Conservation (phyloP, 1,140 invertebrate species). For the Aphelenchoides avenae region DNA sequence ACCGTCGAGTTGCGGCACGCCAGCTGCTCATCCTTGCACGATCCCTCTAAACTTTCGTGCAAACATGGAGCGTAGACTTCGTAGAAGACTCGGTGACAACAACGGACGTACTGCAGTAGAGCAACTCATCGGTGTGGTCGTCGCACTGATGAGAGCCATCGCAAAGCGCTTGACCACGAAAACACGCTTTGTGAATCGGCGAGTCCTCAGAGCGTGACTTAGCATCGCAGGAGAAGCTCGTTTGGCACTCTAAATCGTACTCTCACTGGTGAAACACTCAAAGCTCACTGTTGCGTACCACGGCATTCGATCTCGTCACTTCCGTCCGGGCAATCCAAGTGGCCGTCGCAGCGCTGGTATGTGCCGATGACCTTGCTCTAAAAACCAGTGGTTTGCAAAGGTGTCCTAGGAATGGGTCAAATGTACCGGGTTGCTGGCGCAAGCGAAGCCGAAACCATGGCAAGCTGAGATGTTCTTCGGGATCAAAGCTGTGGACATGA, state of each 20-base stretch:
- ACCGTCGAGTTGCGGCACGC: constrained; percentile 17
- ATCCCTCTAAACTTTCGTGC: too few species aligned
- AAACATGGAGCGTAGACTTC: too few species aligned
- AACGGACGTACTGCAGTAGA: constrained; percentile 39
- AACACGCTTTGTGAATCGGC: constrained; percentile 18
- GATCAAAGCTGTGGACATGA: too few species aligned
- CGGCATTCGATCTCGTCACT: constrained; percentile 38
- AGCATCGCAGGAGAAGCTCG: constrained; percentile 33
- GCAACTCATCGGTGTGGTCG: constrained; percentile 36
- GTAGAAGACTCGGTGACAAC: too few species aligned
- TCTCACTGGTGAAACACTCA: too few species aligned
- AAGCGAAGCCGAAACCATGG: constrained; percentile 34
- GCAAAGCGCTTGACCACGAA: constrained; percentile 28
- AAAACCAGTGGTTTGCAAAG: too few species aligned
- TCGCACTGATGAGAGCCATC: constrained; percentile 32
- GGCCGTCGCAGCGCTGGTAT: constrained; percentile 36
- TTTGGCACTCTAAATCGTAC: constrained; percentile 38
- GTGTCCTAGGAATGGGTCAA: background rate
- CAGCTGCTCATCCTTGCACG: constrained; percentile 14
- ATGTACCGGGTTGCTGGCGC: constrained; percentile 28
- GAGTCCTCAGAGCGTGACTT: too few species aligned
- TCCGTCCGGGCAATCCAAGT: constrained; percentile 29
- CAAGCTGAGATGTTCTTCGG: constrained; percentile 35
- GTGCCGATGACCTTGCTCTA: constrained; percentile 33
- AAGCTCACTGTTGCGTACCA: too few species aligned